Evolutionary conservation across 2,888 invertebrate genomes (phyloP).

Genomic region (Drosophila eohydei): DNA sequence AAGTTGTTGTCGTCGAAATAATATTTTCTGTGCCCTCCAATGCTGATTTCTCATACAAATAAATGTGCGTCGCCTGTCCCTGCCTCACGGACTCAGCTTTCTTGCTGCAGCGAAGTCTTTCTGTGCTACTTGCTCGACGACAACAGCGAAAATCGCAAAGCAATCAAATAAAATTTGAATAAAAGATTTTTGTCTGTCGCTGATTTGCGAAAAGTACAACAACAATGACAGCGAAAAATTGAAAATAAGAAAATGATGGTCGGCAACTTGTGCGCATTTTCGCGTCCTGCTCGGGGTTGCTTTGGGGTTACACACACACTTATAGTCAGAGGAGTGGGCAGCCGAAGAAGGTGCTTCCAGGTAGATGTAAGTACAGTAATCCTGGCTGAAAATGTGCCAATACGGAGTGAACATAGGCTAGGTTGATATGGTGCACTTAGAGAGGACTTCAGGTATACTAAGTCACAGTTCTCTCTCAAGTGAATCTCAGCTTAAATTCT

Average conservation of each 20-base stretch:
- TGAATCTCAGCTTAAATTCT: not conserved
- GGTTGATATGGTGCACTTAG: not conserved
- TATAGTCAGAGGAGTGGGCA: constrained; percentile 3
- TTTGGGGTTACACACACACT: constrained; percentile 11
- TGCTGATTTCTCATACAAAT: constrained; percentile 74
- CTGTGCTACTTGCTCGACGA: constrained; percentile 42
- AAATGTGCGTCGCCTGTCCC: constrained; percentile 47
- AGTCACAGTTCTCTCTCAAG: not conserved
- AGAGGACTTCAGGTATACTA: not conserved
- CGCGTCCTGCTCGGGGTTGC: constrained; percentile 24
- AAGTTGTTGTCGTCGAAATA: constrained; percentile 79
- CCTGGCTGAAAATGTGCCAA: not conserved
- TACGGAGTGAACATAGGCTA: not conserved
- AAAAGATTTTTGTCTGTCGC: constrained; percentile 82
- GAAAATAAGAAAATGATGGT: constrained; percentile 59
- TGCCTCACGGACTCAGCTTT: constrained; percentile 10
- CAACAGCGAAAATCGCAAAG: constrained; percentile 78
- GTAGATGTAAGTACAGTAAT: constrained; percentile 52
- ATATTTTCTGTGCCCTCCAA: constrained; percentile 75
- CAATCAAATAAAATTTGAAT: constrained; percentile 83
- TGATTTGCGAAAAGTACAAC: constrained; percentile 76
- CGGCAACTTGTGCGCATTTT: constrained; percentile 65
- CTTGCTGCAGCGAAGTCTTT: constrained; percentile 16
- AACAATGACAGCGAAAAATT: constrained; percentile 40
- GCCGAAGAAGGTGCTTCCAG: constrained; percentile 24